Evolutionary conservation across 2,113 vertebrate species (phyloP), one percentile per base, ranked within the genome.

Genomic region (Leptobrachium leishanense): DNA sequence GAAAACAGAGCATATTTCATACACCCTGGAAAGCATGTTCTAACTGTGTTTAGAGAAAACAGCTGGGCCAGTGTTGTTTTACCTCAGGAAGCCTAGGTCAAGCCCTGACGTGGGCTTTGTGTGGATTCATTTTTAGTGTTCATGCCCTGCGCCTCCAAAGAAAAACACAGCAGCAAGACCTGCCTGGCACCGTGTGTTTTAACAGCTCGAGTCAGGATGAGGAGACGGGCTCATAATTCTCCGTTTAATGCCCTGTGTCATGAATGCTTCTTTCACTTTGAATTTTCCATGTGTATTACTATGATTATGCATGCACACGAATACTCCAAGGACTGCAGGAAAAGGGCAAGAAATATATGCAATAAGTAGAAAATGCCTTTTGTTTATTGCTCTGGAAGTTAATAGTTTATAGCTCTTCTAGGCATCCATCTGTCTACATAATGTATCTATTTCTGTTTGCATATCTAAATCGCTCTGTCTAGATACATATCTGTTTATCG

Each of bases 41-140:
- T 42, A 13, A 31, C 41, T 69, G 75, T 69, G 67, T 77, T 39
- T 31, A 44, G 66, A 69, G 75, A 77, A 77, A 77, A 77, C 75
- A 77, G 75, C 66, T 40, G 46, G 67, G 66, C 66, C 69, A 72
- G 44, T 9, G 7, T 44, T 64, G 76, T 79, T 79, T 79, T 72
- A 66, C 57, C 68, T 79, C 77, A 79, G 77, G 70, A 79, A 79
- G n/a, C 62, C 62, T 57, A 39, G 77, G 69, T 79, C 69, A 79
- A 79, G 69, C 77, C 77, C 77, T 43, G 20, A 79, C 77, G 62
- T 79, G 68, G 59, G 9, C 3, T 57, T 72, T 79, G 46, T 79
- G 77, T 79, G 77, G 70, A 72, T 79, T 79, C 70, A 43, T 73
- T 67, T 70, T 73, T 72, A 66, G 77, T 15, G 39, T 39, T 79